Evolutionary conservation across 2,888 invertebrate genomes (phyloP), one percentile per base, ranked within the genome.

Genomic region (Altica lythri): DNA sequence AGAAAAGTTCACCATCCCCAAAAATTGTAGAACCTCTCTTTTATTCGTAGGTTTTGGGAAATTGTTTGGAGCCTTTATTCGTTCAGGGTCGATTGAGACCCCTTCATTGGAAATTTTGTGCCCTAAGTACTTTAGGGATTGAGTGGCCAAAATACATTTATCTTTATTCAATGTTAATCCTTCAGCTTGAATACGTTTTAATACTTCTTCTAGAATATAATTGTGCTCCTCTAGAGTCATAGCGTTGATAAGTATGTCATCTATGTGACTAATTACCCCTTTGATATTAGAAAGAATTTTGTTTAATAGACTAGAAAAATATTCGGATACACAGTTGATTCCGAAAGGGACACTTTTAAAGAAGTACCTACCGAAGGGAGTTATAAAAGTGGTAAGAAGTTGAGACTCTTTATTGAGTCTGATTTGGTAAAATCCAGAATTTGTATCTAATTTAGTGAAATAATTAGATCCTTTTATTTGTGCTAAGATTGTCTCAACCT

Each of bases 91-190:
- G 9, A 66, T 42, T 27, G 29, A 29, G 12, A 66, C 55, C 9
- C 61, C 65, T 27, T 47, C 16, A 9, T 51, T 53, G 4, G 64
- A 63, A n/a, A 70, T 50, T 4, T 53, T 19, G 44, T 70, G 63
- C 8, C 71, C 71, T 35, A 72, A 44, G 51, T 66, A 69, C 12
- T 8, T 17, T 30, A 35, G n/a, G 2, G 54, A 18, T 13, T 38
- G 25, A 1, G 55, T 57, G 0, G 60, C 59, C 47, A 71, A 64
- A 10, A 57, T 10, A 58, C 70, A 71, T 55, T 74, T 72, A 1
- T 60, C 38, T 47, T 47, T 35, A 27, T 70, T 69, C 4, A 69
- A 12, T 0, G 65, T 68, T 13, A 68, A 50, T 1, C 68, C 67
- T 16, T 57, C 62, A 22, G 59, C 22, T 12, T 58, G 10, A 17